Evolutionary conservation across 2,113 vertebrate species (phyloP).

Genomic region (Malurus alboscapulatus): DNA sequence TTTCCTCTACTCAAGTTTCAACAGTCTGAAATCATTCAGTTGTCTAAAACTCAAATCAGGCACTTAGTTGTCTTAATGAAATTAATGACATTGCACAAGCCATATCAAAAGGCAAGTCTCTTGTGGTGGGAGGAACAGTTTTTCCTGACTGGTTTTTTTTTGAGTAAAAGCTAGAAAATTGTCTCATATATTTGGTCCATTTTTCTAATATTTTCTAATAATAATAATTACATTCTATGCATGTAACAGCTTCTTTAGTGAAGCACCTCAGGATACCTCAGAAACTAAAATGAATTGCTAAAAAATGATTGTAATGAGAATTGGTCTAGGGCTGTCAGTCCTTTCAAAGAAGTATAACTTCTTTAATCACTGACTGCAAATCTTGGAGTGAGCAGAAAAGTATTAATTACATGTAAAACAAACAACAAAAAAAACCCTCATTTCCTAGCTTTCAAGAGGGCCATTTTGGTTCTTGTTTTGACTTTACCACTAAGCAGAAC

Average conservation of each 20-base stretch:
- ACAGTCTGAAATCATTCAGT: neutral
- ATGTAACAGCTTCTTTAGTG: neutral
- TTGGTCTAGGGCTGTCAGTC: neutral
- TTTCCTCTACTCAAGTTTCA: neutral
- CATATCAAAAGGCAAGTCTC: neutral
- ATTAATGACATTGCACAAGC: neutral
- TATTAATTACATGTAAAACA: neutral
- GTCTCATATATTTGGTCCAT: neutral
- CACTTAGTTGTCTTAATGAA: neutral
- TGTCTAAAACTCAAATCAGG: neutral
- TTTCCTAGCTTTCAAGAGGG: neutral
- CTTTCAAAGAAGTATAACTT: neutral
- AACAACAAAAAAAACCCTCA: neutral
- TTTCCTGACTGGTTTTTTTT: neutral
- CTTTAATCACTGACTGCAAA: neutral
- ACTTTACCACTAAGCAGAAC: neutral
- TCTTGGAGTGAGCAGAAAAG: neutral
- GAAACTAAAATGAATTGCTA: neutral
- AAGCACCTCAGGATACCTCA: neutral
- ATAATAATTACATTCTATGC: too few relatives aligned
- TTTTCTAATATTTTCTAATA: neutral
- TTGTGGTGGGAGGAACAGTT: neutral
- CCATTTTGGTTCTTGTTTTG: neutral
- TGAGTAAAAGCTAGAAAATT: neutral
- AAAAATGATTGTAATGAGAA: neutral